These are phyloP conservation scores for Philotrypesis tridentata DNA, from an alignment of 1,140 invertebrate genomes.

Conservation along the genomic window DNA sequence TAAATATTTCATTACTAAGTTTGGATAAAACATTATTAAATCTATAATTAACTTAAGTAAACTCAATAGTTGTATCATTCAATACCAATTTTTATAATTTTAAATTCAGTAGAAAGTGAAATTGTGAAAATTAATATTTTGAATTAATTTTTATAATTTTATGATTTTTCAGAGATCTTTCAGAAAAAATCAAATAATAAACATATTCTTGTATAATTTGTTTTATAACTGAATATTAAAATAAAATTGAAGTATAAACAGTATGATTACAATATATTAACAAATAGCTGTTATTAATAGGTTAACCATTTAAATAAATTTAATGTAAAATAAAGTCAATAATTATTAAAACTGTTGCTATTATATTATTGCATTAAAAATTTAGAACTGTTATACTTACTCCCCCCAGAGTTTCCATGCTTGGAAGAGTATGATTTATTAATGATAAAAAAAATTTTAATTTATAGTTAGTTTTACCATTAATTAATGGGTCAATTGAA, in stretches of 20 bases:
- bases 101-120: not conserved
- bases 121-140: not conserved
- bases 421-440: slow-evolving; percentile 26
- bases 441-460: slow-evolving; percentile 29
- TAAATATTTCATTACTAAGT: slow-evolving; percentile 29
- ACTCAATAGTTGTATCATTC: not conserved
- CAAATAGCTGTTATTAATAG: no score
- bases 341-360: not conserved
- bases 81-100: not conserved
- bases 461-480: slow-evolving; percentile 12
- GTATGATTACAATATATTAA: no score
- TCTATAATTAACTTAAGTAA: not conserved
- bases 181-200: no score
- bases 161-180: no score
- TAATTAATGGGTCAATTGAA: not conserved
- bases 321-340: no score
- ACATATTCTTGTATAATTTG: no score
- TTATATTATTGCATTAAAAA: not conserved
- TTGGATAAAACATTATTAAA: slow-evolving; percentile 29
- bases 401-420: slow-evolving; percentile 65
- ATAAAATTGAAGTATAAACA: no score
- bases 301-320: no score
- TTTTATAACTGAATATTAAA: no score
- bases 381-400: slow-evolving; percentile 60
- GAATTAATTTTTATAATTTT: no score